Conservation (phyloP, 2,797 vertebrate genomes). For the Clarias platycephalus region DNA sequence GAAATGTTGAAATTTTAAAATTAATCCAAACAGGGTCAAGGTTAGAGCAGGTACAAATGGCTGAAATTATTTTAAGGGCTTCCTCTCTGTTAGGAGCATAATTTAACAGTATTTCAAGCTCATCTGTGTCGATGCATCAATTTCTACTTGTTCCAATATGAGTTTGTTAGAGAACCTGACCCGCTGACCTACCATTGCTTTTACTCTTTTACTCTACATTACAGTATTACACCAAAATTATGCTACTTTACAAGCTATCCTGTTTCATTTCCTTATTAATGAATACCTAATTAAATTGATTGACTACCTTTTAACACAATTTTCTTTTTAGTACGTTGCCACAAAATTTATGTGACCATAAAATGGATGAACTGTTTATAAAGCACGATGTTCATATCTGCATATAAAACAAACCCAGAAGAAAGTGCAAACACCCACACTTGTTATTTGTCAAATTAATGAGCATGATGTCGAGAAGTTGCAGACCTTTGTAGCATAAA, state of each 20-base stretch:
- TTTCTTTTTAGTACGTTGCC: background rate
- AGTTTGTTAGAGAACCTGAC: background rate
- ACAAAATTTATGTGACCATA: background rate
- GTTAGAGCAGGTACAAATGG: background rate
- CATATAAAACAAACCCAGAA: constrained; percentile 7
- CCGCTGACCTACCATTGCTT: too few species aligned
- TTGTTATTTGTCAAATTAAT: background rate
- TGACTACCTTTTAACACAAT: background rate
- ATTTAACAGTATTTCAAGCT: background rate
- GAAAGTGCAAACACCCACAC: background rate
- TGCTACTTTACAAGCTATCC: background rate
- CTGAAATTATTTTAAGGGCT: background rate
- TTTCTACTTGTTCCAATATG: background rate
- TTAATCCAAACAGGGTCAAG: background rate
- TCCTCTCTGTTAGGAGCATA: background rate
- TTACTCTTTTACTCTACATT: too few species aligned
- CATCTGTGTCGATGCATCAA: background rate
- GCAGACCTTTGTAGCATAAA: background rate
- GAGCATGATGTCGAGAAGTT: background rate
- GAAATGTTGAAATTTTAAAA: background rate
- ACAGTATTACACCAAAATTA: background rate
- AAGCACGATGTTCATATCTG: background rate
- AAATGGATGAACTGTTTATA: background rate
- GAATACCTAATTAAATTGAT: background rate
- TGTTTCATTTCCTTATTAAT: background rate